Base-by-base conservation (phyloP, 2,797 vertebrate genomes). In the Trachops cirrhosus region DNA sequence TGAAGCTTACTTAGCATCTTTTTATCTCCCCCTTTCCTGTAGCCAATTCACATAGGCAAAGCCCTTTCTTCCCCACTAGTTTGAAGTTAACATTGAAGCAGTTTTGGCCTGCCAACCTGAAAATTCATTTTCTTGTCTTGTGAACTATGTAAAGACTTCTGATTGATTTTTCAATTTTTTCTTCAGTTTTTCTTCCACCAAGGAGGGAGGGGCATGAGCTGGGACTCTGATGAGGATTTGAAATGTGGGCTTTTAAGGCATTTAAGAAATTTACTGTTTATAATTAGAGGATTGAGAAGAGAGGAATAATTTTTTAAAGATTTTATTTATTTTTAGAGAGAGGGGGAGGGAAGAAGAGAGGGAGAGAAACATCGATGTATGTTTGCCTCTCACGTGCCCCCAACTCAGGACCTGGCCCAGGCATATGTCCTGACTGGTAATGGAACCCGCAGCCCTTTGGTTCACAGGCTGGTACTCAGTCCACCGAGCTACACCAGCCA, bases 51-150 rank as follows among this genome's bases (percentile, higher is more conserved):
- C 21, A n/a, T 29, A 89, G 79, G 64, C 59, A 94, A 67, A 89
- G 26, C 18, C 70, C 57, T 82, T 94, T 85, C 24, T 70, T 19
- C 64, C 21, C 11, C 0, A n/a, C 18, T 86, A 29, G 68, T 93
- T 91, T 82, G 46, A 89, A 78, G 24, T 91, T 95, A 95, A 19
- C 50, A n/a, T 67, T 95, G 77, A 84, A 96, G 84, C 39, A 80
- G 41, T 50, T 96, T 90, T 92, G 93, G 39, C 88, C 15, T 86
- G 22, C 32, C 24, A 75, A 44, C n/a, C 74, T 90, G 62, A 87
- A 95, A 93, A 85, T 96, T 90, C 18, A 32, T 94, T 96, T 92
- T 94, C 64, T 96, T 97, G 52, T 37, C 89, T 93, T 93, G 67
- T 92, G 54, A 22, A 87, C 41, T 84, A 44, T 71, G 22, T 96